Conservation (phyloP, 2,113 vertebrate species). For the Macquaria ambigua region DNA sequence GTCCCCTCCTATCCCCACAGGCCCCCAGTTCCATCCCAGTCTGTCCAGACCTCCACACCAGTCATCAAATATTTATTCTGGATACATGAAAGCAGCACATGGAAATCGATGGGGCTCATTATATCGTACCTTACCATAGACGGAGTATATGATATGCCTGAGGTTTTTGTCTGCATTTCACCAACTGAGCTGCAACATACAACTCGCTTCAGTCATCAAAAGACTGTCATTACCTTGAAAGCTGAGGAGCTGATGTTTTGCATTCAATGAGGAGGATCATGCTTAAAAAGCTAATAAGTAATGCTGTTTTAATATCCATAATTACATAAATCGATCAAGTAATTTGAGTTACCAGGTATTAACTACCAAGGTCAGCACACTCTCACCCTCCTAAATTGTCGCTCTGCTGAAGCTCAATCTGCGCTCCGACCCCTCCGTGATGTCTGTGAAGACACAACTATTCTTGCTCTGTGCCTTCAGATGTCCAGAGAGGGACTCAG, state of each 20-base stretch:
- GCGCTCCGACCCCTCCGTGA: background rate
- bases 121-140: slow-evolving; percentile 58
- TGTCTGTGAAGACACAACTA: background rate
- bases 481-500: background rate
- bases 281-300: background rate
- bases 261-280: background rate
- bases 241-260: background rate
- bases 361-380: background rate
- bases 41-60: slow-evolving; percentile 56
- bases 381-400: background rate
- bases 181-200: background rate
- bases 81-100: slow-evolving; percentile 78
- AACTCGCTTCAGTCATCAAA: background rate
- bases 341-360: background rate
- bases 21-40: slow-evolving; percentile 58
- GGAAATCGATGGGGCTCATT: slow-evolving; percentile 81
- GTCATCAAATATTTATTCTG: slow-evolving; percentile 84
- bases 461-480: background rate
- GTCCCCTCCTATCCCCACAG: slow-evolving; percentile 54
- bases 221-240: background rate
- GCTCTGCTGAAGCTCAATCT: background rate
- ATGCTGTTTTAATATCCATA: background rate
- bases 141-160: slow-evolving; percentile 21
- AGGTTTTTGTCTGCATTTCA: slow-evolving; percentile 26
- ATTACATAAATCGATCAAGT: background rate